Conservation (phyloP, 2,797 vertebrate species). For the Zalophus californianus region DNA sequence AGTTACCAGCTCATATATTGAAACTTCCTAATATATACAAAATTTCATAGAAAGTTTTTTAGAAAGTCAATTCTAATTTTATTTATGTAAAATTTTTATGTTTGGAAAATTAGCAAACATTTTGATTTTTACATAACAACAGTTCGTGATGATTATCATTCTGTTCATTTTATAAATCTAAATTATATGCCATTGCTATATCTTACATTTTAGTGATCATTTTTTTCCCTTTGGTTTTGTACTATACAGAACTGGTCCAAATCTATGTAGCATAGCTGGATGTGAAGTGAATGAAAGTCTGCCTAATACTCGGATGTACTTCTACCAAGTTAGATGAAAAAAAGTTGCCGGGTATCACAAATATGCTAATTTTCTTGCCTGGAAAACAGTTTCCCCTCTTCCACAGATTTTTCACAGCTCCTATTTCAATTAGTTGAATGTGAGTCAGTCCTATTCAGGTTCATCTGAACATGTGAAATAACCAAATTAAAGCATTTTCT, state of each 20-base stretch:
- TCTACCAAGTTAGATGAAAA: neutral
- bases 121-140: neutral
- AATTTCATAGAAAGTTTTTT: neutral
- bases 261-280: neutral
- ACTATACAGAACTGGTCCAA: neutral
- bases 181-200: neutral
- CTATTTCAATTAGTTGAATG: neutral
- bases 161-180: neutral
- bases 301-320: accelerated
- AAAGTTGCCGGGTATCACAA: neutral
- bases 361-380: neutral
- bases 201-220: neutral
- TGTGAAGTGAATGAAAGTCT: neutral
- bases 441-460: neutral
- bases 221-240: neutral
- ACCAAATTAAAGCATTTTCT: neutral
- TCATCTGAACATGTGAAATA: neutral
- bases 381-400: neutral
- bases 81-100: neutral
- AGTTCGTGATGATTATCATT: neutral
- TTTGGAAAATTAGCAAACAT: neutral
- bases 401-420: neutral
- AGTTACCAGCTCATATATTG: neutral
- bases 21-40: neutral
- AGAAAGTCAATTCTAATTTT: neutral